Conservation (phyloP, 2,888 invertebrate species). For the Parochlus steinenii region DNA sequence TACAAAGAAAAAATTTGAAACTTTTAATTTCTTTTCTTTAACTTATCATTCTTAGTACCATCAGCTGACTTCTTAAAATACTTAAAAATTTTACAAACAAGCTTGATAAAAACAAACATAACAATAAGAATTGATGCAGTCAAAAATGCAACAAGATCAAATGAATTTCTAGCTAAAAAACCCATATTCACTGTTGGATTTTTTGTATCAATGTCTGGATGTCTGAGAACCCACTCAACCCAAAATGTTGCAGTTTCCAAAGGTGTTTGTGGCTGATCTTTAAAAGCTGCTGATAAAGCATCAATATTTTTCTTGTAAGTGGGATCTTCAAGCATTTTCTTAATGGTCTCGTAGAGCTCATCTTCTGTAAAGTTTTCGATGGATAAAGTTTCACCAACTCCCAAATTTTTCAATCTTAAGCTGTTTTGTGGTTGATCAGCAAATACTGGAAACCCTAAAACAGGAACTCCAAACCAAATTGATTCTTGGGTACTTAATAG, state of each 20-base stretch:
- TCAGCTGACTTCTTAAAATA: too few relatives aligned
- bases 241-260: slow-evolving; percentile 11
- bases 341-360: slow-evolving; percentile 5
- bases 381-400: slow-evolving; percentile 5
- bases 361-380: slow-evolving; percentile 8
- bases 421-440: slow-evolving; percentile 12
- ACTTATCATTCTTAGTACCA: too few relatives aligned
- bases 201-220: slow-evolving; percentile 7
- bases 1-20: too few relatives aligned
- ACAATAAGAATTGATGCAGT: too few relatives aligned
- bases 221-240: slow-evolving; percentile 9
- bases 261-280: slow-evolving; percentile 7
- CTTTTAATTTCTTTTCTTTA: too few relatives aligned
- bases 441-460: slow-evolving; percentile 12
- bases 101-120: too few relatives aligned
- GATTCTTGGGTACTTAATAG: slow-evolving; percentile 23
- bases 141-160: slow-evolving; percentile 8
- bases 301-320: slow-evolving; percentile 5
- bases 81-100: too few relatives aligned
- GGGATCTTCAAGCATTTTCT: slow-evolving; percentile 3
- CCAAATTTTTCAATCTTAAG: neutral
- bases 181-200: slow-evolving; percentile 1
- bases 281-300: slow-evolving; percentile 2
- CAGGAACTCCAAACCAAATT: slow-evolving; percentile 12
- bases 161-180: slow-evolving; percentile 4